These are phyloP conservation scores for Cyclophora punctaria DNA, from an alignment of 2,888 invertebrate genomes.

Conservation along the genomic window DNA sequence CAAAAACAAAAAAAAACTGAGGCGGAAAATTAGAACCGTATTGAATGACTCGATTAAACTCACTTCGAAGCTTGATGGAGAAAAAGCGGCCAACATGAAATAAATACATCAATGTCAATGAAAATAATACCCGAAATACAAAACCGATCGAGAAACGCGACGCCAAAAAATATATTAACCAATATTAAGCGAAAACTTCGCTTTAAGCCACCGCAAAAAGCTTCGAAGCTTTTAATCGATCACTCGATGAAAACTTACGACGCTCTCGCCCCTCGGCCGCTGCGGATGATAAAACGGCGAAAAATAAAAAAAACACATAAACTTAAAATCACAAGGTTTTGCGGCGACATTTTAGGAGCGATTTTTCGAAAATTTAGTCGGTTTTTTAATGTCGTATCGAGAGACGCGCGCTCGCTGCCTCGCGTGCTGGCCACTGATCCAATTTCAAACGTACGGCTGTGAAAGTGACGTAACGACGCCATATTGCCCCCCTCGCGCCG, in stretches of 20 bases:
- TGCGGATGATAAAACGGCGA: constrained; percentile 18
- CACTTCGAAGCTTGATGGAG: constrained; percentile 5
- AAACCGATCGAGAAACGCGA: constrained; percentile 29
- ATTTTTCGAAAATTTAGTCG: background rate
- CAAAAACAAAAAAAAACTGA: background rate
- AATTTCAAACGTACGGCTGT: constrained; percentile 64
- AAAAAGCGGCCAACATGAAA: constrained; percentile 7
- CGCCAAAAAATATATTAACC: constrained; percentile 25
- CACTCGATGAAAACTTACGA: constrained; percentile 41
- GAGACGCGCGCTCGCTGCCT: constrained; percentile 31
- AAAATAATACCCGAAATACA: constrained; percentile 21
- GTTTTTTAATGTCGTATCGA: constrained; percentile 4
- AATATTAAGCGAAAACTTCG: constrained; percentile 27
- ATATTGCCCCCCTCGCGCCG: constrained; percentile 48
- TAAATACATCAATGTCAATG: constrained; percentile 13
- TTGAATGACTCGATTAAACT: too few species aligned
- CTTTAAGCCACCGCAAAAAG: constrained; percentile 33
- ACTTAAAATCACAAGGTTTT: constrained; percentile 1
- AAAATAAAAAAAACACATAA: constrained; percentile 23
- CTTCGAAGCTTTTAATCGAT: constrained; percentile 43
- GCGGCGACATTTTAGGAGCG: background rate
- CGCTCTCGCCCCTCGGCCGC: constrained; percentile 25
- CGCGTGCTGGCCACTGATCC: constrained; percentile 63
- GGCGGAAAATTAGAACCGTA: background rate
- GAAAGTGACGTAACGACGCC: constrained; percentile 71